Evolutionary conservation across 1,140 invertebrate species (phyloP), one percentile per base, ranked within the genome.

Genomic region (Cydia strobilella): DNA sequence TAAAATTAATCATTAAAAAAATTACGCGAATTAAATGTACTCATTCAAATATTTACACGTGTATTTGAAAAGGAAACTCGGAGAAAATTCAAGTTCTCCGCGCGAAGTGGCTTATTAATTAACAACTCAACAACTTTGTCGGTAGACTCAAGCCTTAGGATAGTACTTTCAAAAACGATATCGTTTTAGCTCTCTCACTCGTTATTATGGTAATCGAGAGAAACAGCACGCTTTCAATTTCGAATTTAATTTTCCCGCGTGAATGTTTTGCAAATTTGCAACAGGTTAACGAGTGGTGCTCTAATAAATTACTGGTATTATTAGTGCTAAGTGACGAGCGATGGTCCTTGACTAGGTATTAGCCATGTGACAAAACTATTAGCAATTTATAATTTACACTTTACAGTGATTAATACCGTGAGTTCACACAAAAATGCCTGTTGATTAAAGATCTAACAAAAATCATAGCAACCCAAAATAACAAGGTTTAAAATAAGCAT

Each of bases 71-170:
- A 59, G 20, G 54, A 59, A 59, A 59, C 54, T 59, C 54, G 20
- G 7, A 59, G 54, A 23, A 23, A 59, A 59, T 59, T 59, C 51
- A 59, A 51, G n/a, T 23, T 59, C 54, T 59, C 54, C 1, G 4
- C 54, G 1, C 54, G n/a, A 51, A 45, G 48, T 51, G 48, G 54
- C 54, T 59, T 59, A 59, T 10, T 59, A 59, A 59, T 23, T 59
- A 59, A 59, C 20, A 59, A 20, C 54, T 23, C 54, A 59, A 59
- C 54, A 59, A 59, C 54, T 59, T 59, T 59, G 54, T n/a, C 7
- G 2, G 20, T 1, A 59, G 20, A 59, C 7, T 12, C 7, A 23
- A 59, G 20, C 20, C 54, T 59, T 23, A n/a, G 54, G 54, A 59
- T 59, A 23, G 18, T 59, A 59, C 18, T 59, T 59, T 18, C 10